Evolutionary conservation across 2,888 invertebrate genomes (phyloP).

Genomic region (Oegoconia quadripuncta): DNA sequence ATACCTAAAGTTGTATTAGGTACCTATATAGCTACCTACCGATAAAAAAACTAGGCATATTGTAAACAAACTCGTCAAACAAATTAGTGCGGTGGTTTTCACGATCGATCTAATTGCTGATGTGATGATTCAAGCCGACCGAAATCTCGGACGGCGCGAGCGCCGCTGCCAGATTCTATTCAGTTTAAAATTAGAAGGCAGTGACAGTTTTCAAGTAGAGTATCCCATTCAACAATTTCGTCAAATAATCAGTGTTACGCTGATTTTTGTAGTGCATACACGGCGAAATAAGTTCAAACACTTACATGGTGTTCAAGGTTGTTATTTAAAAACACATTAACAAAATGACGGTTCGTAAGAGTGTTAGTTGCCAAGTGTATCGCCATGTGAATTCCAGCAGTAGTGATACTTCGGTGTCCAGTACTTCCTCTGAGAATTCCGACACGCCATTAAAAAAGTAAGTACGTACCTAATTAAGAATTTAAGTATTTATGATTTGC

Average conservation of each 20-base stretch:
- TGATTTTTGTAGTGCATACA: conserved; percentile 26
- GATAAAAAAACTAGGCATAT: too few species aligned
- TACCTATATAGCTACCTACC: too few species aligned
- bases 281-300: conserved; percentile 10
- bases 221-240: conserved; percentile 26
- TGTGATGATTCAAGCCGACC: conserved; percentile 46
- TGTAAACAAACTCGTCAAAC: conserved; percentile 19
- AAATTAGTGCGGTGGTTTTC: conserved; percentile 27
- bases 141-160: conserved; percentile 30
- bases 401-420: conserved; percentile 56
- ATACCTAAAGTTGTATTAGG: too few species aligned
- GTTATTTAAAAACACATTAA: too few species aligned
- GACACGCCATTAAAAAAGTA: conserved; percentile 63
- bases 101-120: conserved; percentile 43
- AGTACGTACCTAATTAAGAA: too few species aligned
- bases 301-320: too few species aligned
- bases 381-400: conserved; percentile 44
- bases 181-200: conserved; percentile 60
- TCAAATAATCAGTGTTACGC: conserved; percentile 34
- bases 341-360: conserved; percentile 40
- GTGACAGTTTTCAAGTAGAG: conserved; percentile 51
- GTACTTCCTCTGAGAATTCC: conserved; percentile 47
- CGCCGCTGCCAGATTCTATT: conserved; percentile 32
- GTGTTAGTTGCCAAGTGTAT: conserved; percentile 52
- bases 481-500: too few species aligned